These are phyloP conservation scores for Acheta domesticus DNA, from an alignment of 2,888 invertebrate species.

Conservation along the genomic window DNA sequence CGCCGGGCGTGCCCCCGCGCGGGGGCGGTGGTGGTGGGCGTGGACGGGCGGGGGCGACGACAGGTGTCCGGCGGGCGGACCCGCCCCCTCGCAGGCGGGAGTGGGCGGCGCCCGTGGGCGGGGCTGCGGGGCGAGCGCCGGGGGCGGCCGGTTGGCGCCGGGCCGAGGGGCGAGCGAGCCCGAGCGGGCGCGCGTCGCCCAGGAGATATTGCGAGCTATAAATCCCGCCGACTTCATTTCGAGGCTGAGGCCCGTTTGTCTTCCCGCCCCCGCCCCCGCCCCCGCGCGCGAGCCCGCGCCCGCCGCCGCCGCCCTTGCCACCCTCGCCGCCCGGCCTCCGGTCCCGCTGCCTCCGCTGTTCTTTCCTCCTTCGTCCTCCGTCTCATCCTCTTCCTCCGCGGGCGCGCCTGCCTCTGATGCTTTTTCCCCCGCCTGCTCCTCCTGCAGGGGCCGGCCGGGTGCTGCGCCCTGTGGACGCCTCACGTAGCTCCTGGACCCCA, in stretches of 20 bases:
- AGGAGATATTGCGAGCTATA: constrained; percentile 18
- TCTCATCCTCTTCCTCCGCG: background rate
- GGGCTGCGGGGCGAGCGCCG: background rate
- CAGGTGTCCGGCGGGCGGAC: background rate
- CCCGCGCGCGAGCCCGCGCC: background rate
- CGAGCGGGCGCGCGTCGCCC: background rate
- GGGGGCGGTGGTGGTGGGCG: background rate
- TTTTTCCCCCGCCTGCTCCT: background rate
- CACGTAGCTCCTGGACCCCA: too few species aligned
- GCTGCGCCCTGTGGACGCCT: background rate
- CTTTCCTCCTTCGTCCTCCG: background rate
- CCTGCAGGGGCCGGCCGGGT: background rate
- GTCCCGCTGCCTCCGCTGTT: background rate
- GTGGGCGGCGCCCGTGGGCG: background rate
- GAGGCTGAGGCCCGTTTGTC: constrained; percentile 18
- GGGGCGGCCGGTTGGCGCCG: constrained; percentile 9
- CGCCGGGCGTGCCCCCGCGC: too few species aligned
- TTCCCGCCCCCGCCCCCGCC: background rate
- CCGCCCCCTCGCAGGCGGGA: background rate
- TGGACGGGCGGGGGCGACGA: background rate
- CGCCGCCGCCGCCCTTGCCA: background rate
- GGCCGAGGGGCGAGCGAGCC: background rate
- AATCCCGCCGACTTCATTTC: constrained; percentile 18
- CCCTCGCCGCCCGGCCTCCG: background rate
- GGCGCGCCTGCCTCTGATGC: background rate